Evolutionary conservation across 2,888 invertebrate genomes (phyloP).

Genomic region (Eubasilissa splendida): DNA sequence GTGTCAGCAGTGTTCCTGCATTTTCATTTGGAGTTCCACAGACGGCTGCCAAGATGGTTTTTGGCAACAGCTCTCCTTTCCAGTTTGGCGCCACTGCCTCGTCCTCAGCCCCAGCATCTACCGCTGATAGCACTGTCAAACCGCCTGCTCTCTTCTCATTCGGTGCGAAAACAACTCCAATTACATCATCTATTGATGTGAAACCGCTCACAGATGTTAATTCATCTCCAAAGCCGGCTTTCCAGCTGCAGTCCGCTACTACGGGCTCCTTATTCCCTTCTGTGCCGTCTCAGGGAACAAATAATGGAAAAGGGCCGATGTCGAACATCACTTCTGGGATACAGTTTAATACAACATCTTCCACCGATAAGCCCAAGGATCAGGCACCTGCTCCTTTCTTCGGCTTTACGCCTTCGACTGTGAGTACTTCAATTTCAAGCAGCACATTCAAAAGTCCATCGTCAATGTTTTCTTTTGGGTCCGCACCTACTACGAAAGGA

Average conservation of each 20-base stretch:
- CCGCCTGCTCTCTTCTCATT: slow-evolving; percentile 33
- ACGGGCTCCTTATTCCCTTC: slow-evolving; percentile 35
- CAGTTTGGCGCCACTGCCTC: slow-evolving; percentile 62
- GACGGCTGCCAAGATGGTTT: slow-evolving; percentile 44
- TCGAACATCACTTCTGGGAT: slow-evolving; percentile 7
- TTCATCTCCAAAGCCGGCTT: slow-evolving; percentile 11
- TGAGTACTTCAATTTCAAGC: slow-evolving; percentile 11
- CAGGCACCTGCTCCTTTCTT: slow-evolving; percentile 35
- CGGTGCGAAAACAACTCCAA: slow-evolving; percentile 16
- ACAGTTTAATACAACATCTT: slow-evolving; percentile 26
- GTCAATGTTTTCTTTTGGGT: slow-evolving; percentile 63
- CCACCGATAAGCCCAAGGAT: slow-evolving; percentile 48
- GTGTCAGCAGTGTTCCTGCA: slow-evolving; percentile 15
- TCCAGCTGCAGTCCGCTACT: slow-evolving; percentile 33
- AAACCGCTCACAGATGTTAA: not conserved
- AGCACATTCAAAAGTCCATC: slow-evolving; percentile 54
- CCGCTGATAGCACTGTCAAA: slow-evolving; percentile 29
- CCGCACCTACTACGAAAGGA: slow-evolving; percentile 56
- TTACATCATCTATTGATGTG: slow-evolving; percentile 10
- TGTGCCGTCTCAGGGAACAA: slow-evolving; percentile 25
- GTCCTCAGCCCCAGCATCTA: slow-evolving; percentile 41
- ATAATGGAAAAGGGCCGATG: not conserved
- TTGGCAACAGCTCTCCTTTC: slow-evolving; percentile 59
- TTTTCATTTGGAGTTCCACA: slow-evolving; percentile 60
- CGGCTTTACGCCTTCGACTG: slow-evolving; percentile 39